Evolutionary conservation across 1,140 invertebrate species (phyloP), one percentile per base, ranked within the genome.

Genomic region (Procambarus virginalis): DNA sequence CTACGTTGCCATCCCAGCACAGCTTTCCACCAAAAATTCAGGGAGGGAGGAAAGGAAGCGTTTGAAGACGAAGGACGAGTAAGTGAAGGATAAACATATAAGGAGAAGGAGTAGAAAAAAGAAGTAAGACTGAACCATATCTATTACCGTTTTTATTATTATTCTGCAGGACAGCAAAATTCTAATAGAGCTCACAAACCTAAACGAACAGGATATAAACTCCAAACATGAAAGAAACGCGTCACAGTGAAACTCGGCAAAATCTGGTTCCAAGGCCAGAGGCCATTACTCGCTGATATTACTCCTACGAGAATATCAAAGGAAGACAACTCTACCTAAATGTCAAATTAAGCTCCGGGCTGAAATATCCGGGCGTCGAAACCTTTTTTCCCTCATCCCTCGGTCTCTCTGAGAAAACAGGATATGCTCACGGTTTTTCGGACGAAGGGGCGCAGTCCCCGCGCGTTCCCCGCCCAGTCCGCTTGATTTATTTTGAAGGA

Each of bases 151-250:
- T 83, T 49, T 89, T 76, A 89, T 89, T 49, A 68, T 76, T 60
- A 78, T 84, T 51, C 81, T 84, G 87, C 87, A 84, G 60, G 81
- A 84, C 64, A 75, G 87, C 81, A 68, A 88, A 89, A 84, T 89
- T 89, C 87, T 89, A 89, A 89, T 79, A 84, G 46, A 84, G 73
- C 87, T 82, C 87, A 77, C 87, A 89, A 89, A 84, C 87, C 87
- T 84, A 89, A 89, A 84, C 81, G 73, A 89, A 89, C 81, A 84
- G 81, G 55, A 84, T 48, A 89, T 84, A 84, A 83, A 83, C 81
- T 68, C 70, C 58, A 51, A 78, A 89, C n/a, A 89, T 89, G 87
- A 79, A 84, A 84, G 87, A 84, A 84, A 84, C n/a, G 81, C 83
- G 87, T 34, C 87, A 84, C 87, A 78, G 82, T 89, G n/a, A 89